These are phyloP conservation scores for Caerostris darwini DNA, from an alignment of 1,140 invertebrate genomes.

Conservation along the genomic window DNA sequence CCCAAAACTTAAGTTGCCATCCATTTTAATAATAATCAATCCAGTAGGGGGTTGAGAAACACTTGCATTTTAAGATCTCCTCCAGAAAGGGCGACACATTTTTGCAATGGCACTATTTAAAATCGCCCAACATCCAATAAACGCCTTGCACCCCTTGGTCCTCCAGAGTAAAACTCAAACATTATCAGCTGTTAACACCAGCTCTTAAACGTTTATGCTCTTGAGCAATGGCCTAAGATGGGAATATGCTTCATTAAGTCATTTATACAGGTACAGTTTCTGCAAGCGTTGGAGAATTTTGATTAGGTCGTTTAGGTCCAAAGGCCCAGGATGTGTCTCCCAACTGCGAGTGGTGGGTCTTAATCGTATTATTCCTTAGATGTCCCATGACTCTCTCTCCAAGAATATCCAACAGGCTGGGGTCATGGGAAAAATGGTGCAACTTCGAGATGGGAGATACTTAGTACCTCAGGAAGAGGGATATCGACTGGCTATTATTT, in stretches of 20 bases:
- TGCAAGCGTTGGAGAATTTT: conserved; percentile 63
- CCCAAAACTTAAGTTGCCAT: not conserved
- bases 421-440: conserved; percentile 14
- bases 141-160: not conserved
- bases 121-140: conserved; percentile 46
- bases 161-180: not conserved
- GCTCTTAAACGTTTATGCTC: conserved; percentile 60
- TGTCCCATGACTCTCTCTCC: conserved; percentile 6
- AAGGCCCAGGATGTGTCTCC: not conserved
- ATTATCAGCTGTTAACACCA: conserved; percentile 62
- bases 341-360: conserved; percentile 28
- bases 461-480: conserved; percentile 31
- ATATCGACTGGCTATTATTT: conserved; percentile 64
- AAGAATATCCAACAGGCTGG: conserved; percentile 23
- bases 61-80: not conserved
- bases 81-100: conserved; percentile 20
- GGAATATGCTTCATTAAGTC: conserved; percentile 70
- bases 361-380: conserved; percentile 49
- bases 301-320: conserved; percentile 65
- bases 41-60: not conserved
- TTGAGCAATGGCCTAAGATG: not conserved
- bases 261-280: conserved; percentile 38
- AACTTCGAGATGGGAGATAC: conserved; percentile 10
- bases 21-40: conserved; percentile 37
- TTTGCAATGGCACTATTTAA: conserved; percentile 61